Evolutionary conservation across 2,888 invertebrate species (phyloP).

Genomic region (Salticus scenicus): DNA sequence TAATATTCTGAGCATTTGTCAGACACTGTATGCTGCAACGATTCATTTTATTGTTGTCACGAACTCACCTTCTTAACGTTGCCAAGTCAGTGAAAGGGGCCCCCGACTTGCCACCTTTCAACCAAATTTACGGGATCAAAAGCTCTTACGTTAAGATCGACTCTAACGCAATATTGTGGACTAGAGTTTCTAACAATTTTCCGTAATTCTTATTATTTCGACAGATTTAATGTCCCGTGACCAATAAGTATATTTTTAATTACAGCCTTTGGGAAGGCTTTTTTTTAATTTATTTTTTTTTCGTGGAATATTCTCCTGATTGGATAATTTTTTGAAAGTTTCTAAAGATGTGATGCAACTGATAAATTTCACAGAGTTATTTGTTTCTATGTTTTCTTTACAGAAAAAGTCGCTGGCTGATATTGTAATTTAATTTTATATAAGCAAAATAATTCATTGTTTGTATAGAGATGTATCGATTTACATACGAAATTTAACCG

Average conservation of each 20-base stretch:
- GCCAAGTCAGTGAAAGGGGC: neutral
- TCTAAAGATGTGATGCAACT: too few species aligned
- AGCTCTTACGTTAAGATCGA: neutral
- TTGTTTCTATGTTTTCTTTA: too few species aligned
- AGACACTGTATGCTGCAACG: neutral
- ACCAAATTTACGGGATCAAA: neutral
- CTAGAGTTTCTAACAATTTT: neutral
- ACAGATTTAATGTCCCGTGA: neutral
- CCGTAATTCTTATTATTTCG: neutral
- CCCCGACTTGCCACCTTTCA: neutral
- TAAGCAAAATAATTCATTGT: too few species aligned
- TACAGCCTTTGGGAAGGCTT: neutral
- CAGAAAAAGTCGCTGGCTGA: too few species aligned
- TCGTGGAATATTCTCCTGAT: too few species aligned
- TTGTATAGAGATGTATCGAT: too few species aligned
- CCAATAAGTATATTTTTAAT: neutral
- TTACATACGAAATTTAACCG: too few species aligned
- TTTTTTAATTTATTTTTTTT: neutral
- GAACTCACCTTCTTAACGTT: slow-evolving; percentile 5
- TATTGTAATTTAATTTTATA: too few species aligned
- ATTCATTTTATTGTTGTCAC: slow-evolving; percentile 2
- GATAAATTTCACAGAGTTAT: too few species aligned
- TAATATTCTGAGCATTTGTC: neutral
- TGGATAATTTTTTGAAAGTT: too few species aligned
- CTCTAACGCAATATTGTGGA: neutral